These are phyloP conservation scores for Pogona vitticeps DNA, from an alignment of 2,113 vertebrate genomes.

Conservation along the genomic window DNA sequence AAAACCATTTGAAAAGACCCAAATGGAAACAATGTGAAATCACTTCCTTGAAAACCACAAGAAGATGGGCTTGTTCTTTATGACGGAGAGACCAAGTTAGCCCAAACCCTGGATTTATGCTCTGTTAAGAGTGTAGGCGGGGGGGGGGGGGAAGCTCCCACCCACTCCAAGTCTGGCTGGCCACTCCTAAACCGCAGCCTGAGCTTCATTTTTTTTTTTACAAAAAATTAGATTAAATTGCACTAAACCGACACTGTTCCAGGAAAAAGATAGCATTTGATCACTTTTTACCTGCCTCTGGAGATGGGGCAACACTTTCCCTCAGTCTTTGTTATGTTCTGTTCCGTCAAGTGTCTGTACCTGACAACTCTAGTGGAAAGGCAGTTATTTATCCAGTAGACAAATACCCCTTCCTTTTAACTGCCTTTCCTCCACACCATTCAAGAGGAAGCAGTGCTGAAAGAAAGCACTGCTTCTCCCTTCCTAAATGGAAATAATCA, in stretches of 20 bases:
- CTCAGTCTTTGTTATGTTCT: neutral
- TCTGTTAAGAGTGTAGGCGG: too few relatives aligned
- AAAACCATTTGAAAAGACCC: too few relatives aligned
- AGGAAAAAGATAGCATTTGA: neutral
- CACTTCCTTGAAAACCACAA: too few relatives aligned
- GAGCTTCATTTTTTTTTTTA: neutral
- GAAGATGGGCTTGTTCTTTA: too few relatives aligned
- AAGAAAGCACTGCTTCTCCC: neutral
- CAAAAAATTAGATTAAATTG: neutral
- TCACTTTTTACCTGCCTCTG: neutral
- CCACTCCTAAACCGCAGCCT: neutral
- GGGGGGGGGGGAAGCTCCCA: too few relatives aligned
- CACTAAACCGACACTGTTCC: neutral
- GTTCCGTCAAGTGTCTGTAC: neutral
- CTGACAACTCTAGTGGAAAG: neutral
- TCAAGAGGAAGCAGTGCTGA: neutral
- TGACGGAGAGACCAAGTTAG: too few relatives aligned
- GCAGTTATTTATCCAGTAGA: neutral
- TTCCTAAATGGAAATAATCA: neutral
- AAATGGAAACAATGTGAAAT: too few relatives aligned
- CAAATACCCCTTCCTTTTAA: neutral
- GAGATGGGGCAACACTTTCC: neutral
- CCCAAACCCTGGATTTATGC: too few relatives aligned
- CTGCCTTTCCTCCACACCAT: neutral
- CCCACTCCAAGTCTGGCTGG: neutral